A percentile compares a stretch with the other conserved stretches of the same genome.
These are phyloP conservation scores for Venustoraphidia nigricollis DNA, from an alignment of 2,888 invertebrate species.

Conservation along the genomic window DNA sequence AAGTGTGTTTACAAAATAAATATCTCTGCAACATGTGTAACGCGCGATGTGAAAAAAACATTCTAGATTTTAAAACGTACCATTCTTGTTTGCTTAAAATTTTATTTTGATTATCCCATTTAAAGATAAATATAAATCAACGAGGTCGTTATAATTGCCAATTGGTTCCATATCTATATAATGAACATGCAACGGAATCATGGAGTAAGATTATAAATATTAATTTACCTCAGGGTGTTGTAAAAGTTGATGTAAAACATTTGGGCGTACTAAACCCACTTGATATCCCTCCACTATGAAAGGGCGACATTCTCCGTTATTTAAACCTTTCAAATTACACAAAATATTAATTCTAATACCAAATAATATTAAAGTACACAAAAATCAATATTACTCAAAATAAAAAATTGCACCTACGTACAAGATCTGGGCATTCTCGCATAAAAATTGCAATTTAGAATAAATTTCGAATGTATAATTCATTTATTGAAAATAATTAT, in stretches of 20 bases:
- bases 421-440: neutral
- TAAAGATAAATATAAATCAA: too few species aligned
- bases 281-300: conserved; percentile 80
- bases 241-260: conserved; percentile 66
- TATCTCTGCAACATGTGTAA: too few species aligned
- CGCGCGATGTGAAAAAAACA: too few species aligned
- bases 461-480: neutral
- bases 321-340: conserved; percentile 39
- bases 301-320: conserved; percentile 65
- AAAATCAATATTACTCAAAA: conserved; percentile 3
- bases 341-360: conserved; percentile 14
- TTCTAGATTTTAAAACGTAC: too few species aligned
- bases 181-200: neutral
- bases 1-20: too few species aligned
- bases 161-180: too few species aligned
- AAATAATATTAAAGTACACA: conserved; percentile 9
- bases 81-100: too few species aligned
- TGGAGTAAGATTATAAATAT: conserved; percentile 6
- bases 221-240: conserved; percentile 62
- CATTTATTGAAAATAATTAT: conserved; percentile 4
- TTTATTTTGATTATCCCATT: too few species aligned
- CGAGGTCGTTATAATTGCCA: too few species aligned
- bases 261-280: conserved; percentile 74
- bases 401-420: conserved; percentile 5
- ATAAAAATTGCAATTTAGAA: conserved; percentile 3